phyloP scores from a whole-genome alignment of 1,140 invertebrate genomes.

The Trialeurodes vaporariorum region DNA sequence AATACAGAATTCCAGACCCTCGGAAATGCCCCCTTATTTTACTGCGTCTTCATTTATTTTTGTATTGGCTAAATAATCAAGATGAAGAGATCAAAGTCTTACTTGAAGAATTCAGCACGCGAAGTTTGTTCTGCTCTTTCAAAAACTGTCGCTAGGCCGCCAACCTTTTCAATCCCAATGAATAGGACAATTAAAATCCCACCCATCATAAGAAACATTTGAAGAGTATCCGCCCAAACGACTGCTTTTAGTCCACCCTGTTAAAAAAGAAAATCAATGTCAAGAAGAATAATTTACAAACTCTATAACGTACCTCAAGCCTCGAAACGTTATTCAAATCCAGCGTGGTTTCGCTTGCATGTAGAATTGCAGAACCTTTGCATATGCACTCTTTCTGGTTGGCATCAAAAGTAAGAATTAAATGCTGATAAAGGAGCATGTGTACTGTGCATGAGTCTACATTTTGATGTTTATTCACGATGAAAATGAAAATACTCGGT shows the following conservation, averaged over 20 bases:
- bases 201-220: constrained; percentile 61
- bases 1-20: too few species aligned
- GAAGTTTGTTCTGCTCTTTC: constrained; percentile 39
- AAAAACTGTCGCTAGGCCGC: constrained; percentile 51
- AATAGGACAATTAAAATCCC: constrained; percentile 54
- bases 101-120: constrained; percentile 50
- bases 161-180: constrained; percentile 49
- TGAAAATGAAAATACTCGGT: too few species aligned
- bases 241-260: constrained; percentile 79
- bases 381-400: too few species aligned
- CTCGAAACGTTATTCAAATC: too few species aligned
- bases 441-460: too few species aligned
- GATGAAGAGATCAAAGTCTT: constrained; percentile 21
- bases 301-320: too few species aligned
- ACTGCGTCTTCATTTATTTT: not conserved
- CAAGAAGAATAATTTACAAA: too few species aligned
- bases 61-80: not conserved
- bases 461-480: too few species aligned
- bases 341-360: not conserved
- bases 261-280: constrained; percentile 22
- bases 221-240: constrained; percentile 76
- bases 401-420: too few species aligned
- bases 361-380: not conserved
- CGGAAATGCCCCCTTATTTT: not conserved
- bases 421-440: too few species aligned